These are phyloP conservation scores for Gymnothorax reevesii DNA, from an alignment of 2,797 vertebrate species.

Conservation along the genomic window DNA sequence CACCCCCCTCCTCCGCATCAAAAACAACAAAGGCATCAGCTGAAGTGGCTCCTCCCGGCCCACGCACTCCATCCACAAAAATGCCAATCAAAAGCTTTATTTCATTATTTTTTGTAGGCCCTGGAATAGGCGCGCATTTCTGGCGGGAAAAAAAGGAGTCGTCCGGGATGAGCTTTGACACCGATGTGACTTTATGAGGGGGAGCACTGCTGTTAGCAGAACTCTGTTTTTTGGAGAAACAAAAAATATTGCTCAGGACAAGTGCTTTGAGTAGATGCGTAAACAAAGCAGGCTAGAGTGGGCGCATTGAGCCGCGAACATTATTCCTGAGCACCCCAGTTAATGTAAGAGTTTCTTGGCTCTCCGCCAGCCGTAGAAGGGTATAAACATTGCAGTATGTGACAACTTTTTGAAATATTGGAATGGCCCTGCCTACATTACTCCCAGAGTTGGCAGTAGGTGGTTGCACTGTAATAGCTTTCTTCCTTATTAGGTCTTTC, in stretches of 20 bases:
- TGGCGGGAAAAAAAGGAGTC: background rate
- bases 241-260: background rate
- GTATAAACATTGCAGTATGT: constrained; percentile 37
- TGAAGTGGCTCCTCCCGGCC: background rate
- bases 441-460: constrained; percentile 47
- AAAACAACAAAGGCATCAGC: constrained; percentile 21
- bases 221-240: background rate
- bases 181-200: background rate
- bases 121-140: background rate
- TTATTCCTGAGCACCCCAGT: background rate
- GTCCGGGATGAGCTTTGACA: background rate
- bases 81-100: background rate
- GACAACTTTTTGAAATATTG: constrained; percentile 53
- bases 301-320: background rate
- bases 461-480: constrained; percentile 38
- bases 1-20: background rate
- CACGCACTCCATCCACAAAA: constrained; percentile 15
- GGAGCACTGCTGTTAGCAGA: background rate
- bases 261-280: background rate
- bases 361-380: constrained; percentile 41
- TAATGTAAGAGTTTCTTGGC: constrained; percentile 58
- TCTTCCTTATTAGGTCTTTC: background rate
- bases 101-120: background rate
- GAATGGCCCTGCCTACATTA: constrained; percentile 50
- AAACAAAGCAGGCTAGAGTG: background rate